Percentiles rank a stretch among this genome's conserved stretches.
Conservation (phyloP, 1,140 invertebrate genomes). For the Dendroctonus valens region DNA sequence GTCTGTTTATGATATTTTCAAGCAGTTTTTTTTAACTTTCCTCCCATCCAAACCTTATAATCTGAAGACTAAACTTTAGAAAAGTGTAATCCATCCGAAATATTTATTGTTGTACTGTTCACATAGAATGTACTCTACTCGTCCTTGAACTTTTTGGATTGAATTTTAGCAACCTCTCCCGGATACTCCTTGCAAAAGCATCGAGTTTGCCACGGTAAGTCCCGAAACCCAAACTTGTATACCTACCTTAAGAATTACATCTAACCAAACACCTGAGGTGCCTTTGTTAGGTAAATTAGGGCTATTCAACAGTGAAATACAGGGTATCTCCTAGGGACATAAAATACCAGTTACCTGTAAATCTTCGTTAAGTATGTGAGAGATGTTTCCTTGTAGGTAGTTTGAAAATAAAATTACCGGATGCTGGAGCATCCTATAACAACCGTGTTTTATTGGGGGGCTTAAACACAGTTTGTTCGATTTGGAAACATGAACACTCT, state of each 20-base stretch:
- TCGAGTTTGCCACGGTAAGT: constrained; percentile 22
- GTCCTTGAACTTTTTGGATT: constrained; percentile 4
- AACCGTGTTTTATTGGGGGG: too few species aligned
- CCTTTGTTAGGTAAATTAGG: constrained; percentile 32
- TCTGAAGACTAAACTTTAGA: too few species aligned
- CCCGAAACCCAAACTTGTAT: constrained; percentile 24
- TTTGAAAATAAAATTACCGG: background rate
- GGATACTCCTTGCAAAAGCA: constrained; percentile 13
- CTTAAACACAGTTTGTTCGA: too few species aligned
- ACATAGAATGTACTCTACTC: constrained; percentile 12
- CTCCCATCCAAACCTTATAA: too few species aligned
- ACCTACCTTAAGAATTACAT: constrained; percentile 18
- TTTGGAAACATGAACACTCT: too few species aligned
- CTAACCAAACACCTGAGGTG: constrained; percentile 28
- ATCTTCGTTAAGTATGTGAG: constrained; percentile 24
- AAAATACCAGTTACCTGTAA: constrained; percentile 30
- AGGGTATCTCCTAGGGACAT: constrained; percentile 24
- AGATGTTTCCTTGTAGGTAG: constrained; percentile 5
- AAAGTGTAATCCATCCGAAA: too few species aligned
- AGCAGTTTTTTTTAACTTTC: too few species aligned
- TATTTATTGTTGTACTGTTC: background rate
- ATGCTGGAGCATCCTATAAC: too few species aligned
- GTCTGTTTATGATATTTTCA: too few species aligned
- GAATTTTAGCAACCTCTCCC: constrained; percentile 3
- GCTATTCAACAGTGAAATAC: constrained; percentile 30